phyloP scores from a whole-genome alignment of 2,113 vertebrate species.

The Erythrocercus mccallii region DNA sequence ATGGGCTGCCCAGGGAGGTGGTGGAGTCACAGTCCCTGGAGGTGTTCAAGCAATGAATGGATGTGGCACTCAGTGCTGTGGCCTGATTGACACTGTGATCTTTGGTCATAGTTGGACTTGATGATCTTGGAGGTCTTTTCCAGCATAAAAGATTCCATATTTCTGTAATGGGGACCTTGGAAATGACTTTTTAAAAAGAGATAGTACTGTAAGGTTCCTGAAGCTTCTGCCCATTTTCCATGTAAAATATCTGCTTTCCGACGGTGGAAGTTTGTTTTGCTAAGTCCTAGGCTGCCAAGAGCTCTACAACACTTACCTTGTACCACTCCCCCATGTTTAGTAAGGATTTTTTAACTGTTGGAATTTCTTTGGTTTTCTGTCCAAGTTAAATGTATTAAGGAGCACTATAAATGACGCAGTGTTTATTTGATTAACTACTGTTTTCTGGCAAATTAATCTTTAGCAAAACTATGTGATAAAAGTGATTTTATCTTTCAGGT shows the following conservation, averaged over 20 bases:
- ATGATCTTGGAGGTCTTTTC: not conserved
- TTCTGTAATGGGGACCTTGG: not conserved
- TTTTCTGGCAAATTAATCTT: not conserved
- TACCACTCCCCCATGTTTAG: not conserved
- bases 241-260: not conserved
- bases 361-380: not conserved
- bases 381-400: not conserved
- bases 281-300: not conserved
- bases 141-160: not conserved
- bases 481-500: not conserved
- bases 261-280: not conserved
- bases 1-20: not conserved
- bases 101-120: fast-evolving
- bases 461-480: not conserved
- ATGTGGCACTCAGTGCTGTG: not conserved
- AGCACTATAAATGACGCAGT: not conserved
- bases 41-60: fast-evolving
- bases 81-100: fast-evolving
- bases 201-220: not conserved
- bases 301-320: not conserved
- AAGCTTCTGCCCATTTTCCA: not conserved
- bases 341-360: not conserved
- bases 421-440: not conserved
- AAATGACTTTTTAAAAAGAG: not conserved
- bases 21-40: not conserved